Percentiles rank a stretch among this genome's conserved stretches.
Conservation (phyloP, 2,888 invertebrate species). For the Gryllus longicercus region DNA sequence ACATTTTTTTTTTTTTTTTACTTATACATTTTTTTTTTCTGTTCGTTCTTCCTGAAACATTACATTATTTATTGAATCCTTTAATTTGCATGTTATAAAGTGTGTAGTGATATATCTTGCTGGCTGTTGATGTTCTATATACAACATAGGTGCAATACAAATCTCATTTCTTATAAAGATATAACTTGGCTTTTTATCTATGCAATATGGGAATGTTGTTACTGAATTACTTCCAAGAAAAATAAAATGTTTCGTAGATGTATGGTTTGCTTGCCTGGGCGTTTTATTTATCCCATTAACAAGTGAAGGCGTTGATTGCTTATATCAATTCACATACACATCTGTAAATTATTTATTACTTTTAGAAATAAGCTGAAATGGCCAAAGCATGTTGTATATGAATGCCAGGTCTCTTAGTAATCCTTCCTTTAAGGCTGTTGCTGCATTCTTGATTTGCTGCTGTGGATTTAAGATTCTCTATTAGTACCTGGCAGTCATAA, state of each 20-base stretch:
- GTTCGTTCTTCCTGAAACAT: not conserved
- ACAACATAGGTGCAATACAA: not conserved
- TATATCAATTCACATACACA: too few species aligned
- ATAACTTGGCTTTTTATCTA: not conserved
- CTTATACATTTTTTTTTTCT: not conserved
- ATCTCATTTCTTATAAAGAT: not conserved
- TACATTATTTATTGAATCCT: too few species aligned
- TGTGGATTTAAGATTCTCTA: too few species aligned
- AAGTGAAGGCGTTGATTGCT: too few species aligned
- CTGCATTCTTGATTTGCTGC: too few species aligned
- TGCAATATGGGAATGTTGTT: constrained; percentile 17
- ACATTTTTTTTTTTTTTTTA: not conserved
- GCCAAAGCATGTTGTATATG: too few species aligned
- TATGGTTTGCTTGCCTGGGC: not conserved
- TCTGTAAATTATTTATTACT: too few species aligned
- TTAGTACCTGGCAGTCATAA: too few species aligned
- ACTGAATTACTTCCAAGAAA: constrained; percentile 8
- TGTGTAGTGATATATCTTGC: not conserved
- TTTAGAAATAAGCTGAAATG: too few species aligned
- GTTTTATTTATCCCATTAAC: not conserved
- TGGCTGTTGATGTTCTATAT: not conserved
- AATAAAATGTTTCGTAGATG: constrained; percentile 17
- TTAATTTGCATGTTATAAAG: constrained; percentile 3
- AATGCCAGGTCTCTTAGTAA: too few species aligned
- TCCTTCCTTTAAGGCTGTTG: too few species aligned